Evolutionary conservation across 2,113 vertebrate species (phyloP).

Genomic region (Isichthys henryi): DNA sequence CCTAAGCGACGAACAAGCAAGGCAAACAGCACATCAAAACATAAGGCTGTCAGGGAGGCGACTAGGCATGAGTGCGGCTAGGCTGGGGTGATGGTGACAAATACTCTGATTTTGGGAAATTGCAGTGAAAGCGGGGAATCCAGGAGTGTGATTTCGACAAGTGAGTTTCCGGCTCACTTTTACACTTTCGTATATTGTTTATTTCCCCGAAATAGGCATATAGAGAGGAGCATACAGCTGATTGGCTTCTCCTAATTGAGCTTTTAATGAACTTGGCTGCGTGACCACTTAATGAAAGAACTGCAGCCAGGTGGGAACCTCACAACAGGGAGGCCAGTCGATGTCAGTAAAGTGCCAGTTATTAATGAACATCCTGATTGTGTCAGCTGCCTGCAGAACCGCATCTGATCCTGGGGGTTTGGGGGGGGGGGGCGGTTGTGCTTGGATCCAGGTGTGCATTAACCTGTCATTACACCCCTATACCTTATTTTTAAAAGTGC

Average conservation of each 20-base stretch:
- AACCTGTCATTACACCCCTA: not conserved
- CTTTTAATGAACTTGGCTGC: slow-evolving; percentile 35
- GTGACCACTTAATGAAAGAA: slow-evolving; percentile 44
- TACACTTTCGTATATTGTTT: slow-evolving; percentile 25
- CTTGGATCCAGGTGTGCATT: not conserved
- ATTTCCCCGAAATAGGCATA: slow-evolving; percentile 33
- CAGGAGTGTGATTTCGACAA: slow-evolving; percentile 26
- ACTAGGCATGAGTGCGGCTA: not conserved
- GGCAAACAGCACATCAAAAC: not conserved
- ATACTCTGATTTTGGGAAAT: not conserved
- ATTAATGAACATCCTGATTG: slow-evolving; percentile 6
- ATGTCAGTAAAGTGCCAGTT: slow-evolving; percentile 38
- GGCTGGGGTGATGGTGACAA: not conserved
- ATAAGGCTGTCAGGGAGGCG: not conserved
- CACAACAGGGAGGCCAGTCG: slow-evolving; percentile 34
- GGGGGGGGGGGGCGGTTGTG: not conserved
- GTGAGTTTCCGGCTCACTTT: slow-evolving; percentile 37
- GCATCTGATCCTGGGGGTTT: not conserved
- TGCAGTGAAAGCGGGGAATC: not conserved
- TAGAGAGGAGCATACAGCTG: slow-evolving; percentile 21
- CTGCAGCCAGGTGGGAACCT: slow-evolving; percentile 20
- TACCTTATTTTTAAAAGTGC: not conserved
- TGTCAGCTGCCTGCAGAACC: not conserved
- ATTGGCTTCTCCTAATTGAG: slow-evolving; percentile 37
- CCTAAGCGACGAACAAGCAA: not conserved